phyloP scores from a whole-genome alignment of 1,140 invertebrate genomes.

The Lepidurus packardi region DNA sequence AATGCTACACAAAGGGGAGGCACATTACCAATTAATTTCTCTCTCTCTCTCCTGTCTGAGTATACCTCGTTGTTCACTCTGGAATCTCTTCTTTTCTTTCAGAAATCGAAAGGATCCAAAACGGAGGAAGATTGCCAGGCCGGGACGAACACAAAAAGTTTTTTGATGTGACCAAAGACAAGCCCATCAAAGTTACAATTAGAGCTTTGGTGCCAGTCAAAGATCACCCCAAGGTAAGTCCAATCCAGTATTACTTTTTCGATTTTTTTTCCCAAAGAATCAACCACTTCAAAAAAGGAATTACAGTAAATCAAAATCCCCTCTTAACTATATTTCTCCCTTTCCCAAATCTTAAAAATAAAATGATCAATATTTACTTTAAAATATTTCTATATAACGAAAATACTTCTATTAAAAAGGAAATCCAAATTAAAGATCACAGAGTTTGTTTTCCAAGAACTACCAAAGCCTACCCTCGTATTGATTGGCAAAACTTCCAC shows the following conservation, averaged over 20 bases:
- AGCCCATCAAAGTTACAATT: slow-evolving; percentile 71
- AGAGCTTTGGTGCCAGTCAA: slow-evolving; percentile 79
- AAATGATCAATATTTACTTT: no score
- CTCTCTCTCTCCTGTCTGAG: neutral
- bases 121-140: slow-evolving; percentile 31
- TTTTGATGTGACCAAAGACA: slow-evolving; percentile 73
- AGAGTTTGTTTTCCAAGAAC: no score
- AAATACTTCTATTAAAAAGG: no score
- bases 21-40: neutral
- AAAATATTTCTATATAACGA: no score
- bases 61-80: slow-evolving; percentile 23
- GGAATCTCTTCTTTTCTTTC: neutral
- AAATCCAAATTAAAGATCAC: no score
- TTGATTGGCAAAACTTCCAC: neutral
- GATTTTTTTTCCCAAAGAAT: neutral
- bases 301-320: no score
- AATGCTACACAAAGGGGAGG: neutral
- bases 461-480: no score
- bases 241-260: no score
- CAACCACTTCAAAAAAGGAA: neutral
- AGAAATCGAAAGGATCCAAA: slow-evolving; percentile 34
- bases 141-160: slow-evolving; percentile 32
- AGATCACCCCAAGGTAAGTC: slow-evolving; percentile 75
- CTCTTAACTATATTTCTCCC: no score
- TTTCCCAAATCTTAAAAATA: no score